Percentiles rank a stretch among this genome's conserved stretches.
phyloP scores from a whole-genome alignment of 2,888 invertebrate species.

The Lasioglossum marginatum region DNA sequence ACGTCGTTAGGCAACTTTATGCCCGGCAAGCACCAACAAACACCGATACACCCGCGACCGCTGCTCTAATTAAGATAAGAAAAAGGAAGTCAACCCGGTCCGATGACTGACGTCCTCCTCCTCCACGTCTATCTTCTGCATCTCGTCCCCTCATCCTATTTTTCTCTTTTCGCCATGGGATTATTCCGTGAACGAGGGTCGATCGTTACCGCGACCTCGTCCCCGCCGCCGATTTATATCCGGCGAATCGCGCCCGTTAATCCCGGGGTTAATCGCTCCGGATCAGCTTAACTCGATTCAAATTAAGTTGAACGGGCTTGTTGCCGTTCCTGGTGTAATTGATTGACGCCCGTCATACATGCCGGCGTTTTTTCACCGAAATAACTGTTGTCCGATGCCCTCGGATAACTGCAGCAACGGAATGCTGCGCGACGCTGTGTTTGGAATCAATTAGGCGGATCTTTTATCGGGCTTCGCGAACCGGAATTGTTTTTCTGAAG shows the following conservation, averaged over 20 bases:
- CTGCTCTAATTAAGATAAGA: conserved; percentile 62
- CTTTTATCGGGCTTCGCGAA: too few species aligned
- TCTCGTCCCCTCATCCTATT: background rate
- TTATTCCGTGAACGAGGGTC: conserved; percentile 26
- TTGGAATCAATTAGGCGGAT: too few species aligned
- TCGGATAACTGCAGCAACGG: background rate
- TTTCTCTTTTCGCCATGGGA: background rate
- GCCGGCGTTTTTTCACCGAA: background rate
- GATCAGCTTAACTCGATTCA: conserved; percentile 42
- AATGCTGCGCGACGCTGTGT: background rate
- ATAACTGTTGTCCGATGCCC: background rate
- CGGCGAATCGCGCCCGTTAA: conserved; percentile 39
- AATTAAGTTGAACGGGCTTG: conserved; percentile 3
- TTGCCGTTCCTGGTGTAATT: background rate
- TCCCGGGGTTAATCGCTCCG: conserved; percentile 48
- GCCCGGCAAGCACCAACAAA: background rate
- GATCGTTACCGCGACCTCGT: conserved; percentile 28
- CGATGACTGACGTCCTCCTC: conserved; percentile 16
- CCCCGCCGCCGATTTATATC: conserved; percentile 16
- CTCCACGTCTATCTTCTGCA: background rate
- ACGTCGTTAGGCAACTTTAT: conserved; percentile 49
- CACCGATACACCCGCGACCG: background rate
- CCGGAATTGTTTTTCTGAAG: too few species aligned
- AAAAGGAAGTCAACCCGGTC: conserved; percentile 50
- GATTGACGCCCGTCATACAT: conserved; percentile 15